Base-by-base conservation (phyloP, 2,888 invertebrate genomes). In the Pollenia griseotomentosa region DNA sequence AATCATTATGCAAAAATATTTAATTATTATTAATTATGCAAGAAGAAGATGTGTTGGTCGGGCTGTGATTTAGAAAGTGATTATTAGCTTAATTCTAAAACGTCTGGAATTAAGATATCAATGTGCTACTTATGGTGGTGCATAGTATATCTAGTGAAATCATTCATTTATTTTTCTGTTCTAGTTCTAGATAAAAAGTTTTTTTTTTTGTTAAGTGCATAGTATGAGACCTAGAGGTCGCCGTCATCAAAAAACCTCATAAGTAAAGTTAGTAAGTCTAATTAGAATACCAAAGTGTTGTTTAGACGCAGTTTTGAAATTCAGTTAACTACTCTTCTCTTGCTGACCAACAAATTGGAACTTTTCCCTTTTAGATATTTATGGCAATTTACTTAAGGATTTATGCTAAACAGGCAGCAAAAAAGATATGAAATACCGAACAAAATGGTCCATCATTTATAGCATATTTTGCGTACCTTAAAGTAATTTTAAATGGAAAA, bases 371-470 rank as follows among this genome's bases (percentile, higher is more conserved):
- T 78, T 23, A 73, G 78, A 53, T 77, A 86, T 90, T 89, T 90
- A 61, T 57, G 16, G 14, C 57, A 90, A 91, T 93, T 93, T 93
- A 91, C 90, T 92, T 90, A 91, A 90, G 92, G 92, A 93, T 93
- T 93, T 93, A 93, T 93, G 92, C 44, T 92, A 92, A 91, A 90
- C 48, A 16, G 51, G 61, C 16, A 53, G 16, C 12, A 53, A 61
- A 83, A 77, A 53, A 46, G 53, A 4, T 75, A 55, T 63, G 6
- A 61, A 74, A 44, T 44, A 23, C 10, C 19, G 11, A 7, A 59
- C 51, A 68, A 83, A 80, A 74, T 68, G 59, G 61, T 55, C 11
- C 55, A 78, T 84, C 84, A 82, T 79, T 82, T 82, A 87, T 84
- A 53, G 70, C 23, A 44, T 55, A 19, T 77, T 55, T 19, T 16